These are phyloP conservation scores for Trissoscelio sp. DNA, from an alignment of 2,888 invertebrate genomes.

Conservation along the genomic window DNA sequence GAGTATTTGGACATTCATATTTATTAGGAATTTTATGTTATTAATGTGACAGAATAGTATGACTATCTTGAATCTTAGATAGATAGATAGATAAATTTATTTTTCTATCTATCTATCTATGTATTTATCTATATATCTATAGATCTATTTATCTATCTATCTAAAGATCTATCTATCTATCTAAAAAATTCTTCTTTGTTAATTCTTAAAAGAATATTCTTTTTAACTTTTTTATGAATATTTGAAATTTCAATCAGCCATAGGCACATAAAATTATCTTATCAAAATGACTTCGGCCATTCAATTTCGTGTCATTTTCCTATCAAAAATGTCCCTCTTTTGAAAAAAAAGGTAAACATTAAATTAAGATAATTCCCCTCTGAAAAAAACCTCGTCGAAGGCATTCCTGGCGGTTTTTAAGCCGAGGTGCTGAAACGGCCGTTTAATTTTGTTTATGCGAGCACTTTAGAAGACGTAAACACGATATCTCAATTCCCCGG, in stretches of 20 bases:
- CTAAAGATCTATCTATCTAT: no score
- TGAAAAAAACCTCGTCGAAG: conserved; percentile 32
- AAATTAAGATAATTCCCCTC: conserved; percentile 58
- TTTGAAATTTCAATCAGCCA: no score
- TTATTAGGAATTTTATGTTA: conserved; percentile 13
- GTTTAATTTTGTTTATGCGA: conserved; percentile 83
- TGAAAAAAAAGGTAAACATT: conserved; percentile 42
- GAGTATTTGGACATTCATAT: conserved; percentile 43
- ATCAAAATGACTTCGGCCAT: conserved; percentile 1
- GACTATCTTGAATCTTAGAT: no score
- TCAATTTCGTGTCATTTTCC: conserved; percentile 22
- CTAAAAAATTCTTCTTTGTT: no score
- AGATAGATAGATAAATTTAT: background rate
- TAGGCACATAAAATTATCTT: conserved; percentile 20
- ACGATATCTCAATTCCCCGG: conserved; percentile 83
- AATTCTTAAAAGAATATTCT: no score
- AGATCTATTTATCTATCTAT: no score
- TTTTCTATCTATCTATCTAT: background rate
- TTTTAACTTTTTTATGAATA: no score
- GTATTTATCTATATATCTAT: no score
- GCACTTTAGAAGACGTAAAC: conserved; percentile 82
- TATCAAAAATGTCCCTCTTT: conserved; percentile 9
- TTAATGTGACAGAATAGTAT: no score
- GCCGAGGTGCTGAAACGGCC: conserved; percentile 69
- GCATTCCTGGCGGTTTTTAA: conserved; percentile 42